phyloP scores from a whole-genome alignment of 1,140 invertebrate genomes.

The Cherax destructor region DNA sequence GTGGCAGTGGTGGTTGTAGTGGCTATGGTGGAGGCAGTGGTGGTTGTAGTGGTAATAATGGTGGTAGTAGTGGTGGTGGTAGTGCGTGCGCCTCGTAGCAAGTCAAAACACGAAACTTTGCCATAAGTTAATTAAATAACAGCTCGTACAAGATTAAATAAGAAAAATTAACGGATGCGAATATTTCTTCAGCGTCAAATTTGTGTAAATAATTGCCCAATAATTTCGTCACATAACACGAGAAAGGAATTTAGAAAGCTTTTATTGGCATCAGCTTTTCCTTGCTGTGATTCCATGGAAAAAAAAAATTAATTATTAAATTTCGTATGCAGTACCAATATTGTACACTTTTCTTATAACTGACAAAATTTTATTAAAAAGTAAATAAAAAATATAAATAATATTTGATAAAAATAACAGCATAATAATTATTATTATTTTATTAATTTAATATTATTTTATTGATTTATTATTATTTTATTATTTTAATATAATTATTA shows the following conservation, averaged over 20 bases:
- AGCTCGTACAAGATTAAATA: constrained; percentile 10
- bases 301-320: background rate
- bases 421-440: too few relatives aligned
- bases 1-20: too few relatives aligned
- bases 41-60: too few relatives aligned
- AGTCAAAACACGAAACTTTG: background rate
- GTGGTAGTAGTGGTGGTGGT: too few relatives aligned
- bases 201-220: background rate
- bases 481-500: background rate
- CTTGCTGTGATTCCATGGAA: background rate
- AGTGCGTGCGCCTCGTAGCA: background rate
- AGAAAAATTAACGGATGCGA: constrained; percentile 17
- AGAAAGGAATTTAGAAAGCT: background rate
- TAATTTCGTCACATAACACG: constrained; percentile 12
- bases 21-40: too few relatives aligned
- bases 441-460: background rate
- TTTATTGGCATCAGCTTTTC: background rate
- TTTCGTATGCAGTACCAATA: too few relatives aligned
- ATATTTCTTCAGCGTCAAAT: constrained; percentile 20
- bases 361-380: too few relatives aligned
- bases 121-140: constrained; percentile 21
- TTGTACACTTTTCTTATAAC: too few relatives aligned
- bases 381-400: too few relatives aligned
- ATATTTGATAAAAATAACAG: too few relatives aligned
- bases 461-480: background rate